These are phyloP conservation scores for Epicampocera succincta DNA, from an alignment of 2,888 invertebrate species.

Conservation along the genomic window DNA sequence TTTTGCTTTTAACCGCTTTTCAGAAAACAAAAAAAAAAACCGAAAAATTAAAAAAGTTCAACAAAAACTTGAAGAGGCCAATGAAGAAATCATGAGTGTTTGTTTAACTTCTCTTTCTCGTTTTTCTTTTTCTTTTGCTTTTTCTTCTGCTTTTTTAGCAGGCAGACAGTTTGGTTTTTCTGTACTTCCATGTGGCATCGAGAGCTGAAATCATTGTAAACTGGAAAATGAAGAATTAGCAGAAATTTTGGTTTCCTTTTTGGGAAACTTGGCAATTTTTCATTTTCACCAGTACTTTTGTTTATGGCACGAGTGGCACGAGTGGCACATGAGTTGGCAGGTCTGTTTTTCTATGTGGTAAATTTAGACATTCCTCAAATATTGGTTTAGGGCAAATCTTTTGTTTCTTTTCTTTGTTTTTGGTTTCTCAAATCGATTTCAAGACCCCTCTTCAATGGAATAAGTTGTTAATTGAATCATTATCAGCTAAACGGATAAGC, in stretches of 20 bases:
- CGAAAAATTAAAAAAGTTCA: not conserved
- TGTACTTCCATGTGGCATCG: constrained; percentile 8
- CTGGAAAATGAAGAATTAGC: not conserved
- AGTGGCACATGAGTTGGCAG: not conserved
- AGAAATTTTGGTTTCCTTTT: not conserved
- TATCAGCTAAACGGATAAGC: too few relatives aligned
- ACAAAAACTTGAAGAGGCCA: constrained; percentile 5
- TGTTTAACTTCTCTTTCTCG: too few relatives aligned
- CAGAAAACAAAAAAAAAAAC: not conserved
- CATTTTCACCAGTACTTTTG: constrained; percentile 27
- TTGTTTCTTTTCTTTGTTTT: too few relatives aligned
- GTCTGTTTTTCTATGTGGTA: not conserved
- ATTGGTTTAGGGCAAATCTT: not conserved
- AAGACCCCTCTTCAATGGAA: too few relatives aligned
- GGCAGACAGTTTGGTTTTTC: constrained; percentile 33
- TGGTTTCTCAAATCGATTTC: not conserved
- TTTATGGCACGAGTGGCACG: not conserved
- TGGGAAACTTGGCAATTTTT: constrained; percentile 28
- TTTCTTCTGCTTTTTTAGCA: constrained; percentile 17
- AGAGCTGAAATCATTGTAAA: constrained; percentile 12
- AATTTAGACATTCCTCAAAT: not conserved
- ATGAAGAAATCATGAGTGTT: constrained; percentile 21
- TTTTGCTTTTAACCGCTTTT: constrained; percentile 52
- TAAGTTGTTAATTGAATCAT: too few relatives aligned
- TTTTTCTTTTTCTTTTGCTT: too few relatives aligned